Evolutionary conservation across 2,113 vertebrate genomes (phyloP).

Genomic region (Pteropus alecto): DNA sequence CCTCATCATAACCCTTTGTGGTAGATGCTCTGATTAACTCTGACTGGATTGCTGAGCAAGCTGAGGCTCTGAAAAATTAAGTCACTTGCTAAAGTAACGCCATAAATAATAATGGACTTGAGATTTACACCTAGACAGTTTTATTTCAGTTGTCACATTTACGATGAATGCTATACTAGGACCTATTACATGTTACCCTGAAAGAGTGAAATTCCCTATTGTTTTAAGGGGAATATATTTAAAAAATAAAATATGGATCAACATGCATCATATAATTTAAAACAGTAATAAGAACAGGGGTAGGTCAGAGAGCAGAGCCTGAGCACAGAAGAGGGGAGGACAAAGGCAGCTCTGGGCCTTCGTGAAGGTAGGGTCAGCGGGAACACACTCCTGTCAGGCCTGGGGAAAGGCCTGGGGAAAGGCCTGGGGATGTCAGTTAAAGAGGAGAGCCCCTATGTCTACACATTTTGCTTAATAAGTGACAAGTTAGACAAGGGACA

Average conservation of each 20-base stretch:
- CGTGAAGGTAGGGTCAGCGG: not conserved
- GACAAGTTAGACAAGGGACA: not conserved
- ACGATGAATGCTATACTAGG: not conserved
- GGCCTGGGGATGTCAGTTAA: no score
- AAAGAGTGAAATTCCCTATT: not conserved
- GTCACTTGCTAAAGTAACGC: not conserved
- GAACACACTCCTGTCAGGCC: not conserved
- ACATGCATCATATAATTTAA: fast-evolving
- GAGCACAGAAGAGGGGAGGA: not conserved
- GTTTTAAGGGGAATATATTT: not conserved
- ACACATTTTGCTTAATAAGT: no score
- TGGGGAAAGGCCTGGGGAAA: not conserved
- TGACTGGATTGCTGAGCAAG: not conserved
- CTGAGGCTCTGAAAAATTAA: not conserved
- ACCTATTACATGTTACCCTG: not conserved
- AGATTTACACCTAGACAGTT: not conserved
- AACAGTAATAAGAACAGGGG: not conserved
- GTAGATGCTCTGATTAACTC: not conserved
- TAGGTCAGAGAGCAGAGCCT: not conserved
- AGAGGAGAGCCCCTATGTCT: not conserved
- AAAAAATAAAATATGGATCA: not conserved
- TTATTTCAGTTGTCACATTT: not conserved
- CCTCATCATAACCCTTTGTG: not conserved
- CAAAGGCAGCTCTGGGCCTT: not conserved
- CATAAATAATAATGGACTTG: not conserved